Base-by-base conservation (phyloP, 2,888 invertebrate genomes). In the Polydrusus tereticollis region DNA sequence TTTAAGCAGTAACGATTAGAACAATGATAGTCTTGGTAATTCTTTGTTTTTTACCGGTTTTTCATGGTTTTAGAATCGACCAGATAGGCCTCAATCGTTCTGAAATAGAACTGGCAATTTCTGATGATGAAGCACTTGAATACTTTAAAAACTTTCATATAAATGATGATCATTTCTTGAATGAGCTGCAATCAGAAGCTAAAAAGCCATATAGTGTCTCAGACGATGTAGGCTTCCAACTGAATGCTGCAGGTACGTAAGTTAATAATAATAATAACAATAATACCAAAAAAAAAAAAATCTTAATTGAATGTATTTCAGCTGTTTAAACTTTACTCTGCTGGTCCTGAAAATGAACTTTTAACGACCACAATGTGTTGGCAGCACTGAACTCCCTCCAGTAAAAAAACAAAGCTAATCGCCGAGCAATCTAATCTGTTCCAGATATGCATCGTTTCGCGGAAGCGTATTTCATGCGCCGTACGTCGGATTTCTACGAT, bases 21-120 rank as follows among this genome's bases (percentile, higher is more conserved):
- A 47, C n/a, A 47, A 47, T 47, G 47, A 21, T 21, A 23, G 12
- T 47, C 21, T 38, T 58, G n/a, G 36, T 58, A 2, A n/a, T 20
- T 36, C 1, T 16, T 20, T 38, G 36, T 38, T 58, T 58, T n/a
- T 4, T 58, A 36, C 58, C 58, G 12, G n/a, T 36, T 36, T 20
- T 58, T 38, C 4, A 58, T 38, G 20, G 58, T 58, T 58, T 58
- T 36, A 58, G 18, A 33, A 10, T 58, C 3, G 38, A 38, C 12
- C 0, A 1, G 2, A 12, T 18, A 14, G n/a, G 26, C 6, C 1
- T 38, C 12, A 58, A 36, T 36, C 7, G n/a, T 21, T 20, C 58
- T 2, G 1, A 36, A 2, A 29, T 36, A 1, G 36, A 16, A 20
- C 6, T 33, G 1, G 3, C 29, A 6, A 10, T 36, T 21, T 12